Evolutionary conservation across 2,113 vertebrate species (phyloP).

Genomic region (Indicator maculatus): DNA sequence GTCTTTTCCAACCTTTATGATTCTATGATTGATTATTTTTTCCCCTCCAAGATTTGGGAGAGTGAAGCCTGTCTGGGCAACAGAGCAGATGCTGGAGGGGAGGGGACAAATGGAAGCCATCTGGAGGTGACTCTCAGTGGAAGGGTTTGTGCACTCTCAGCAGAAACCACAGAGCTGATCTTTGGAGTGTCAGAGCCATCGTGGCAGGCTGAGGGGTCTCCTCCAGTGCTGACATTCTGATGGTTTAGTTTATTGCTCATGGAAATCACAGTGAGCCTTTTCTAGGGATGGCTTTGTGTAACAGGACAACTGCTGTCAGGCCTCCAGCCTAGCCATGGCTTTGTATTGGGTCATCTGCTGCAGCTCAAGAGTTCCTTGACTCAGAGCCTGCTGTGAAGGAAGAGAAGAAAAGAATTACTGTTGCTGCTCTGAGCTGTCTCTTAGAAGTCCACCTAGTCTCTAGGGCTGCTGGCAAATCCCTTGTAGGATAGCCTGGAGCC

Average conservation of each 20-base stretch:
- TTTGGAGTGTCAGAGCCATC: neutral
- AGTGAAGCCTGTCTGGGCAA: neutral
- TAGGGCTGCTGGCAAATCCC: neutral
- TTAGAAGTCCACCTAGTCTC: neutral
- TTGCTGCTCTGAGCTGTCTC: neutral
- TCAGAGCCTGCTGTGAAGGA: neutral
- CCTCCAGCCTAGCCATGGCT: neutral
- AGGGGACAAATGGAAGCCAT: slow-evolving; percentile 24
- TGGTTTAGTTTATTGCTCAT: neutral
- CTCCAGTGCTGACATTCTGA: neutral
- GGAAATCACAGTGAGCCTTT: neutral
- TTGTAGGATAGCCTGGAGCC: neutral
- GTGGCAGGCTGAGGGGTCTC: neutral
- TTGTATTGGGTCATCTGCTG: neutral
- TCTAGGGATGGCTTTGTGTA: neutral
- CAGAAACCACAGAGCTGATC: neutral
- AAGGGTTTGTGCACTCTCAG: neutral
- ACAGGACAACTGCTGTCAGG: neutral
- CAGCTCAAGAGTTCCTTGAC: neutral
- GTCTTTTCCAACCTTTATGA: too few species aligned
- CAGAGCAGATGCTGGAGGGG: neutral
- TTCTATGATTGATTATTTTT: neutral
- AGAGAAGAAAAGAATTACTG: neutral
- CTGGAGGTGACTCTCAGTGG: slow-evolving; percentile 23
- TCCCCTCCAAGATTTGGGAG: neutral